Conservation (phyloP, 2,888 invertebrate genomes). For the Limnephilus lunatus region DNA sequence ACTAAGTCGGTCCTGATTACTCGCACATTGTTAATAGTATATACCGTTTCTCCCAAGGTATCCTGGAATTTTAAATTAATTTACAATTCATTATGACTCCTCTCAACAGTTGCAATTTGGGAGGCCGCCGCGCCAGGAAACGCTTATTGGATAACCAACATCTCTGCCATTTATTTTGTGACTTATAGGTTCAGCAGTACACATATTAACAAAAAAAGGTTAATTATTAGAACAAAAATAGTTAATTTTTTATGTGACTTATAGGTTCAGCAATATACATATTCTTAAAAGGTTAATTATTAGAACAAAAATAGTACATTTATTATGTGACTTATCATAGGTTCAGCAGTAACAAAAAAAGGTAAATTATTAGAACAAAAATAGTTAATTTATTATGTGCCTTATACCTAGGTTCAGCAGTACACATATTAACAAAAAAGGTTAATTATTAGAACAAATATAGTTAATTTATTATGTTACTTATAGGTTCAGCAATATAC, state of each 20-base stretch:
- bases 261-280: neutral
- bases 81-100: neutral
- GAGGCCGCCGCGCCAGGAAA: no score
- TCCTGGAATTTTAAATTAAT: neutral
- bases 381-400: neutral
- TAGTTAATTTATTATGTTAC: neutral
- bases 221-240: neutral
- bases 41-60: constrained; percentile 67
- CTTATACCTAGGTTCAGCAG: no score
- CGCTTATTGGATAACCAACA: no score
- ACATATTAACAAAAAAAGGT: no score
- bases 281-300: neutral
- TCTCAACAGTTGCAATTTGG: neutral
- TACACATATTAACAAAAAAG: no score
- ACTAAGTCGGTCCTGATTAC: constrained; percentile 80
- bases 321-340: no score
- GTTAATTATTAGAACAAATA: neutral
- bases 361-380: neutral
- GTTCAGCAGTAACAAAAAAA: no score
- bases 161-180: no score
- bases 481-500: neutral
- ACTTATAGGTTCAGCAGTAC: no score
- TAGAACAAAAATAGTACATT: no score
- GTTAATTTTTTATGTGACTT: neutral
- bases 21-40: constrained; percentile 74